These are phyloP conservation scores for Fabriciana adippe DNA, from an alignment of 2,888 invertebrate species.

Conservation along the genomic window DNA sequence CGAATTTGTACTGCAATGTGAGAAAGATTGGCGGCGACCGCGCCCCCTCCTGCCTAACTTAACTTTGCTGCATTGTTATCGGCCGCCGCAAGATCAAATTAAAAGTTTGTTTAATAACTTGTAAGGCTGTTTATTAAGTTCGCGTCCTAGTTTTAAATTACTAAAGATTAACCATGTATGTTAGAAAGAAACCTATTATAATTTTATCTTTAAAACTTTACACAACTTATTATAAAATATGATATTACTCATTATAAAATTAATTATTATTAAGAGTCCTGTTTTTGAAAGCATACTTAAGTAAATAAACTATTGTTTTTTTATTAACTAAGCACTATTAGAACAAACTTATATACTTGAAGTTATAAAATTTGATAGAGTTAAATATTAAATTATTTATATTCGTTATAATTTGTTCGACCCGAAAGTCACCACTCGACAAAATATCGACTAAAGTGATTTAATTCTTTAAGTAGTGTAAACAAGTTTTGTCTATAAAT, in stretches of 20 bases:
- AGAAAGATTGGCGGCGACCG: conserved; percentile 69
- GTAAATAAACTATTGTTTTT: too few species aligned
- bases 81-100: conserved; percentile 66
- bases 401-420: conserved; percentile 19
- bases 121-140: conserved; percentile 54
- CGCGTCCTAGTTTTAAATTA: conserved; percentile 51
- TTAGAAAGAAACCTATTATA: background rate
- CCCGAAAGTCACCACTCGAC: conserved; percentile 47
- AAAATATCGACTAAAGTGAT: conserved; percentile 65
- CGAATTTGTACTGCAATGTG: conserved; percentile 74
- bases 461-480: conserved; percentile 78
- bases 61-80: conserved; percentile 76
- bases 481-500: conserved; percentile 72
- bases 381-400: background rate
- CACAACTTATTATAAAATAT: too few species aligned
- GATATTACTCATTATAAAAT: too few species aligned
- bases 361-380: too few species aligned
- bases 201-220: background rate
- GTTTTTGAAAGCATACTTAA: too few species aligned
- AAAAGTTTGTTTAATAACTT: conserved; percentile 73
- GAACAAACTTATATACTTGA: too few species aligned
- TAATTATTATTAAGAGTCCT: too few species aligned
- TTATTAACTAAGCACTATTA: too few species aligned
- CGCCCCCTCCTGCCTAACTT: conserved; percentile 59
- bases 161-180: conserved; percentile 41